These are phyloP conservation scores for Napeogenes inachia DNA, from an alignment of 2,888 invertebrate species.

Conservation along the genomic window DNA sequence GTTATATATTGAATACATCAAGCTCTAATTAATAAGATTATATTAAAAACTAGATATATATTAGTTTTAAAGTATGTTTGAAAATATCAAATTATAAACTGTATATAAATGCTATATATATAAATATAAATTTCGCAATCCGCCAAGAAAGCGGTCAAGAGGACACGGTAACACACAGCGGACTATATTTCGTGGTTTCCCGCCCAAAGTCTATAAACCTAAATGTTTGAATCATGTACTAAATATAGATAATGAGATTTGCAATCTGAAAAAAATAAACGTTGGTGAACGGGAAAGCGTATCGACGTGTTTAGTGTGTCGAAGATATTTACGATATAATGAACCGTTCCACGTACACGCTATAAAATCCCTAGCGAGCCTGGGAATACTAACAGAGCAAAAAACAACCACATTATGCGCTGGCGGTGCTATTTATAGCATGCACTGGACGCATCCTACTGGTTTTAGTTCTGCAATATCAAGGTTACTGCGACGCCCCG, in stretches of 20 bases:
- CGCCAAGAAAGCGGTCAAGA: background rate
- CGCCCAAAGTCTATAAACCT: constrained; percentile 3
- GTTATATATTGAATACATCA: too few relatives aligned
- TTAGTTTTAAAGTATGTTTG: background rate
- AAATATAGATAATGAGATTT: constrained; percentile 13
- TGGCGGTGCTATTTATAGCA: constrained; percentile 65
- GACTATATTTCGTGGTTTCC: constrained; percentile 12
- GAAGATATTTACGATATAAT: constrained; percentile 52
- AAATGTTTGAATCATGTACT: constrained; percentile 3
- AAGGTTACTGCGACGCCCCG: constrained; percentile 59
- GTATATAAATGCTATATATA: too few relatives aligned
- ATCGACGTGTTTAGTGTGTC: constrained; percentile 28
- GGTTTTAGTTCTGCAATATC: constrained; percentile 66
- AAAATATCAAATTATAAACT: too few relatives aligned
- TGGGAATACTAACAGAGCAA: constrained; percentile 60
- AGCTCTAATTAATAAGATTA: too few relatives aligned
- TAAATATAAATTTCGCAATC: background rate
- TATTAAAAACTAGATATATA: background rate
- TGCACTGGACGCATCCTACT: constrained; percentile 67
- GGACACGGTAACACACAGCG: background rate
- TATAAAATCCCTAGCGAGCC: constrained; percentile 56
- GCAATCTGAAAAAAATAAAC: constrained; percentile 29
- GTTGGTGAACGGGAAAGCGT: constrained; percentile 36
- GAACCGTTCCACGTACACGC: constrained; percentile 49
- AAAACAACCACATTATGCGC: constrained; percentile 64